Base-by-base conservation (phyloP, 2,113 vertebrate genomes). In the Otis tarda region DNA sequence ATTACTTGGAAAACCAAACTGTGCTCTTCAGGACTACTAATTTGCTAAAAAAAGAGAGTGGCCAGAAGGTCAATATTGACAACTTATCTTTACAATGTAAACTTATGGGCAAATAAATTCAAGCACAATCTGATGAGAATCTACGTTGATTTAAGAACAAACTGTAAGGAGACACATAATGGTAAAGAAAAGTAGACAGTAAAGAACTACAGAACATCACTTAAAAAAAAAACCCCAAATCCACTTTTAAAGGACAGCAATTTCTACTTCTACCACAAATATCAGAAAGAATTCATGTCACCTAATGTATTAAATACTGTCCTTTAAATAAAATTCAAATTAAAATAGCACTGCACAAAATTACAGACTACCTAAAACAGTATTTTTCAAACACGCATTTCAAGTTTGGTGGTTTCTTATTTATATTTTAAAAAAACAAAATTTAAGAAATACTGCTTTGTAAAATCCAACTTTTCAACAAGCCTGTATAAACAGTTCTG, bases 201-300 rank as follows among this genome's bases (percentile, higher is more conserved):
- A 56, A 1, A 15, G 31, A 85, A 78, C 21, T 17, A 53, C 30
- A 87, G 68, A 77, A 83, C 11, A 39, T 27, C 27, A 22, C 4
- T 31, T 8, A 20, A 10, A 15, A 47, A 10, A 15, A 47, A 20
- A 0, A 0, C 7, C 7, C 23, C 49, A 74, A 83, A 57, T 43
- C 22, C 17, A 74, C 30, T 67, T 43, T 3, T 47, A 14, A 8
- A 78, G 10, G 3, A 64, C 15, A 49, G 25, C 7, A 52, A 52
- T 65, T 71, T 39, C 53, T 57, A 39, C 22, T 87, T 64, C 13
- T 11, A 90, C 19, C 14, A 60, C 23, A 73, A 71, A 35, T 8
- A 90, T 14, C 12, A 71, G 35, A 30, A 85, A 68, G 25, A 87
- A 60, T 33, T 63, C 8, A 33, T 12, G 9, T 33, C 7, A 78